Evolutionary conservation across 1,140 invertebrate genomes (phyloP).

Genomic region (Scaptomyza montana): DNA sequence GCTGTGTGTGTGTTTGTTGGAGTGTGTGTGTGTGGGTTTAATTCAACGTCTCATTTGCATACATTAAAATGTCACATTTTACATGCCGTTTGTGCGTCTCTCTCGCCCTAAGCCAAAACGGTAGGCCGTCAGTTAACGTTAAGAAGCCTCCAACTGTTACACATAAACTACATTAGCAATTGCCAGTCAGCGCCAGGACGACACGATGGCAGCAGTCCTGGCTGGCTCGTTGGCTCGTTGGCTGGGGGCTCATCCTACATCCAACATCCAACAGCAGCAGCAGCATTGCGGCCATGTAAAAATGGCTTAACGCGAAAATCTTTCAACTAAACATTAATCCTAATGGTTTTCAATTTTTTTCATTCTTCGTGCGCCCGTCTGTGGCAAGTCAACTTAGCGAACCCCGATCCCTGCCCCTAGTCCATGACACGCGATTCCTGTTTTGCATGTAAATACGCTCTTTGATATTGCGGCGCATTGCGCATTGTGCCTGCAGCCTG

Average conservation of each 20-base stretch:
- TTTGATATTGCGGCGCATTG: slow-evolving; percentile 74
- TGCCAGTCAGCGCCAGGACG: slow-evolving; percentile 40
- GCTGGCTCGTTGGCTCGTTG: no score
- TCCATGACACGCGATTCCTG: slow-evolving; percentile 41
- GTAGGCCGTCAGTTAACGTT: slow-evolving; percentile 74
- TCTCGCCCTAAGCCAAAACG: slow-evolving; percentile 68
- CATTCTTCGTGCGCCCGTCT: slow-evolving; percentile 43
- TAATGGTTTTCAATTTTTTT: slow-evolving; percentile 80
- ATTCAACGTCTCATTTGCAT: slow-evolving; percentile 82
- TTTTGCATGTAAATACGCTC: slow-evolving; percentile 81
- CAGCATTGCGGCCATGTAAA: slow-evolving; percentile 71
- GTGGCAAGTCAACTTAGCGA: slow-evolving; percentile 70
- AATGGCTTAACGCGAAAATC: slow-evolving; percentile 81
- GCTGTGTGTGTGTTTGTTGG: slow-evolving; percentile 4
- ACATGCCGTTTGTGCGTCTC: slow-evolving; percentile 80
- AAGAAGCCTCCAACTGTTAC: slow-evolving; percentile 61
- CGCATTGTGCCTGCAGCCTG: slow-evolving; percentile 75
- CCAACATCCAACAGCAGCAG: slow-evolving; percentile 2
- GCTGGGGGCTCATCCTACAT: neutral
- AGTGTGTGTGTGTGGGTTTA: slow-evolving; percentile 65
- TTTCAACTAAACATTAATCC: slow-evolving; percentile 82
- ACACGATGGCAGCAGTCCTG: neutral
- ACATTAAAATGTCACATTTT: slow-evolving; percentile 83
- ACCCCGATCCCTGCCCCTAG: neutral
- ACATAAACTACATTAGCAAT: slow-evolving; percentile 82